Conservation (phyloP, 2,888 invertebrate genomes). For the Ariolimax columbianus region DNA sequence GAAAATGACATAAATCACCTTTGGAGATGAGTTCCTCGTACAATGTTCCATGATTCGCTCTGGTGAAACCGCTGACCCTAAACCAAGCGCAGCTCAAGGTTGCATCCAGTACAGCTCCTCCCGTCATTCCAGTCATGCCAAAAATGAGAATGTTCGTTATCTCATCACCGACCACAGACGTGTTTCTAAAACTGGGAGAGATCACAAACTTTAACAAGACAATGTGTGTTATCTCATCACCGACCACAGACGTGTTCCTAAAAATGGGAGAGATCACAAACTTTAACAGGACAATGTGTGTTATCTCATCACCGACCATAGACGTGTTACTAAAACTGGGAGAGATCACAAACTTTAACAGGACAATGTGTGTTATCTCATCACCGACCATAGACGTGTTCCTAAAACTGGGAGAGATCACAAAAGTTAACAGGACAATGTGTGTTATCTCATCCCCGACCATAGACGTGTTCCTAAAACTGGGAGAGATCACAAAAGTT, state of each 20-base stretch:
- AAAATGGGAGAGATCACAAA: neutral
- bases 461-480: too few relatives aligned
- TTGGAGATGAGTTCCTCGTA: conserved; percentile 26
- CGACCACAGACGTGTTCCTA: neutral
- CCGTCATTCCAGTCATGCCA: conserved; percentile 45
- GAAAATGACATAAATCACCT: conserved; percentile 4
- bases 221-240: conserved; percentile 38
- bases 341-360: neutral
- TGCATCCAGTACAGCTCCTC: conserved; percentile 33
- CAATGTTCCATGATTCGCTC: neutral
- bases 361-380: too few relatives aligned
- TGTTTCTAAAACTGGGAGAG: neutral
- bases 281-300: conserved; percentile 39
- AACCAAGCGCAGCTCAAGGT: conserved; percentile 45
- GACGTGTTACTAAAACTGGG: neutral
- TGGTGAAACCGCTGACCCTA: conserved; percentile 34
- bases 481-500: too few relatives aligned
- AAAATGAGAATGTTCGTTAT: conserved; percentile 44
- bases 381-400: too few relatives aligned
- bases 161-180: conserved; percentile 1
- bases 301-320: conserved; percentile 24
- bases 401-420: too few relatives aligned
- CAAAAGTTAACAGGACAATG: too few relatives aligned
- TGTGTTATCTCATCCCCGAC: too few relatives aligned
- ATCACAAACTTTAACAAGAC: conserved; percentile 16